Evolutionary conservation across 2,797 vertebrate species (phyloP), one percentile per base, ranked within the genome.

Genomic region (Acipenser oxyrinchus): DNA sequence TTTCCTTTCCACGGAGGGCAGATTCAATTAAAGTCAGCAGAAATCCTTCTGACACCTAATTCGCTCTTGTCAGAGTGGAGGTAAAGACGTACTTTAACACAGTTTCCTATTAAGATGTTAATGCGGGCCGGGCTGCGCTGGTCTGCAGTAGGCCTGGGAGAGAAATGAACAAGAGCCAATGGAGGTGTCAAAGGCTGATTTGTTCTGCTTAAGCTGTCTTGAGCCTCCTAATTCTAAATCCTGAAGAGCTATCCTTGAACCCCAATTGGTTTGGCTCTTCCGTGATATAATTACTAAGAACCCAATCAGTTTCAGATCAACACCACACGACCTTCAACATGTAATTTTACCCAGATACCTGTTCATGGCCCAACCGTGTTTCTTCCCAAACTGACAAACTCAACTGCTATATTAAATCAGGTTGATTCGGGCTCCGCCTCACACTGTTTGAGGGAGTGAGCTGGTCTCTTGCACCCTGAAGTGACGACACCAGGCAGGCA

Each of bases 41-140:
- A 92, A 93, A 93, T 93, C 91, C 89, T 87, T 90, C 89, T 93
- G 92, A 95, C 92, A 93, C 93, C 90, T 91, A 93, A 93, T 93
- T 94, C 88, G 76, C 86, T 90, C 89, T 91, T 90, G 90, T 92
- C 93, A 90, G 82, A 68, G 81, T 70, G 77, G 66, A 60, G 84
- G 87, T 84, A 86, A 91, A 91, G 87, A 88, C 83, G 86, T 81
- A 87, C 88, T 89, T 77, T 90, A 90, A 85, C 15, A 18, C 82
- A 83, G 87, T 81, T 88, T 88, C 89, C 90, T 92, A 92, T 93
- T 94, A 92, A 90, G 81, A 95, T 92, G 91, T 92, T 91, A 93
- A 94, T 90, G 89, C 84, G 87, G 78, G 84, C 78, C 66, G 80
- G 81, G 84, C 78, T 84, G 51, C 12, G 73, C 76, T 64, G 65